phyloP scores from a whole-genome alignment of 1,140 invertebrate genomes.

The Lerema accius region DNA sequence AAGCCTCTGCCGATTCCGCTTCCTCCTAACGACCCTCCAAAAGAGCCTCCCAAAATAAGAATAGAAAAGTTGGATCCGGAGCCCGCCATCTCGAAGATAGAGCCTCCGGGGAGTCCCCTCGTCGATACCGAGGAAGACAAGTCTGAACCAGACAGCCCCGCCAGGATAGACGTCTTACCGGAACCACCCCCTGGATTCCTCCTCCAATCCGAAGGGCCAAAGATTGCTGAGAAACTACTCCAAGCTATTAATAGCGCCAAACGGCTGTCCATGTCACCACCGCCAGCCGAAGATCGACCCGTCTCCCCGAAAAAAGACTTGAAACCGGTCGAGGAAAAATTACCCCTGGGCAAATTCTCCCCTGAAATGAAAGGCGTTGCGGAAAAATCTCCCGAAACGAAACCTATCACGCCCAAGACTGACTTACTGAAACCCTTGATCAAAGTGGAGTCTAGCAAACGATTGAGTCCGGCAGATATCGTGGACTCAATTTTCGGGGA shows the following conservation, averaged over 20 bases:
- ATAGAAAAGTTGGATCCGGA: slow-evolving; percentile 59
- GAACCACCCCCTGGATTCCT: slow-evolving; percentile 78
- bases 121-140: slow-evolving; percentile 83
- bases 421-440: slow-evolving; percentile 55
- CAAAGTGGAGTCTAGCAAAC: slow-evolving; percentile 57
- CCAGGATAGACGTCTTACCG: slow-evolving; percentile 73
- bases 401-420: slow-evolving; percentile 43
- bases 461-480: slow-evolving; percentile 52
- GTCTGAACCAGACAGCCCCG: slow-evolving; percentile 82
- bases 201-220: slow-evolving; percentile 79
- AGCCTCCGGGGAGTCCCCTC: slow-evolving; percentile 77
- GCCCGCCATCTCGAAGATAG: slow-evolving; percentile 54
- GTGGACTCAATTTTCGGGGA: slow-evolving; percentile 71
- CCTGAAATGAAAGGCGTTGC: slow-evolving; percentile 34
- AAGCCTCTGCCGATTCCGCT: slow-evolving; percentile 53
- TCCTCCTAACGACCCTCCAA: slow-evolving; percentile 54
- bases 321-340: slow-evolving; percentile 54
- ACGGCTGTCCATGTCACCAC: slow-evolving; percentile 72
- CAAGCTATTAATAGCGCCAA: slow-evolving; percentile 83
- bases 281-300: slow-evolving; percentile 60
- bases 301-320: slow-evolving; percentile 63
- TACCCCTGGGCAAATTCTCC: slow-evolving; percentile 39
- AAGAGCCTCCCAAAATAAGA: slow-evolving; percentile 58
- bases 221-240: slow-evolving; percentile 84
- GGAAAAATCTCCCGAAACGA: slow-evolving; percentile 48